Conservation (phyloP, 2,888 invertebrate genomes). For the Megaustenia siamemsis region DNA sequence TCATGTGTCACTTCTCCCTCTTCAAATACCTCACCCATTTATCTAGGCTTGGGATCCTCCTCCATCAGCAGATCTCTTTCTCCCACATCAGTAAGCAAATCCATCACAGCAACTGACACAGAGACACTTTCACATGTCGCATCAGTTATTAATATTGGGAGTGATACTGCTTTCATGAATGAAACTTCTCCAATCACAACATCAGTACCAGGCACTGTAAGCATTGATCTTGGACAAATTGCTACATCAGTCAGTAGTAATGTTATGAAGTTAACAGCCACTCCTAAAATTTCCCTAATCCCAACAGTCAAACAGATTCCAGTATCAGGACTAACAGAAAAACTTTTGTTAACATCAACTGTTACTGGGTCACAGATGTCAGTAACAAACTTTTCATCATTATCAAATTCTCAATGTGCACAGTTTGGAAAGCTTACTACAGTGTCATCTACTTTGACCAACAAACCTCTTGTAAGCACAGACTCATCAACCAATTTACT, state of each 20-base stretch:
- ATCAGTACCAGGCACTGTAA: slow-evolving; percentile 55
- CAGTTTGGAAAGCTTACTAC: neutral
- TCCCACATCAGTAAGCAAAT: neutral
- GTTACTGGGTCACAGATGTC: neutral
- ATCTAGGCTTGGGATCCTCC: slow-evolving; percentile 2
- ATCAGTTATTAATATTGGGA: slow-evolving; percentile 50
- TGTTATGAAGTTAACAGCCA: slow-evolving; percentile 7
- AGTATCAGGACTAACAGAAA: slow-evolving; percentile 30
- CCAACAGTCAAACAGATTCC: slow-evolving; percentile 45
- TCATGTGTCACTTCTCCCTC: neutral
- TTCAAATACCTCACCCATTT: slow-evolving; percentile 14
- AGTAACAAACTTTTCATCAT: slow-evolving; percentile 7
- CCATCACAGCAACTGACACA: neutral
- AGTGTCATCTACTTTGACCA: slow-evolving; percentile 20
- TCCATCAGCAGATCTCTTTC: neutral
- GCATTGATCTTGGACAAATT: slow-evolving; percentile 54
- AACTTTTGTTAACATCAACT: neutral
- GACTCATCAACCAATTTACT: neutral
- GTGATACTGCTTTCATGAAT: slow-evolving; percentile 40
- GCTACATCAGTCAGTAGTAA: slow-evolving; percentile 43
- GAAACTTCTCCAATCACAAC: slow-evolving; percentile 51
- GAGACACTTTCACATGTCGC: slow-evolving; percentile 31
- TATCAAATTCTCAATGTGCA: neutral
- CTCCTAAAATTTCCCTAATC: slow-evolving; percentile 49
- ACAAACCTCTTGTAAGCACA: slow-evolving; percentile 16